A percentile compares a stretch with the other conserved stretches of the same genome.
These are phyloP conservation scores for Progne subis DNA, from an alignment of 2,113 vertebrate species.

Conservation along the genomic window DNA sequence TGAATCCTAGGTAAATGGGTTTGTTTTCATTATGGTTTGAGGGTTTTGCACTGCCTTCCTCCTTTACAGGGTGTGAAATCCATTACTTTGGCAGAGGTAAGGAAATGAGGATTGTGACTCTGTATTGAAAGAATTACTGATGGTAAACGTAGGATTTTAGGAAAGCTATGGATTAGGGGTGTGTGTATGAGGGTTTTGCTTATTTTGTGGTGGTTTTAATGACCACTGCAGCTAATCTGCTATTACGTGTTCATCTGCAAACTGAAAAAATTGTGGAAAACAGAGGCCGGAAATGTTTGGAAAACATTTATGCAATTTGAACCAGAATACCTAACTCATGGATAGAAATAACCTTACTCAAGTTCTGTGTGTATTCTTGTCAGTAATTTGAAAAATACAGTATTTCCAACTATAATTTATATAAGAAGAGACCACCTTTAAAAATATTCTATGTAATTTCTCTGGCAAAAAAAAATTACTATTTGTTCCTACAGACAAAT, in stretches of 20 bases:
- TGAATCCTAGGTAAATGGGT: not conserved
- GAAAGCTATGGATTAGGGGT: not conserved
- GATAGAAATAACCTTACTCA: not conserved
- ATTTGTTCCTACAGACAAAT: not conserved
- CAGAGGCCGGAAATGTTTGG: not conserved
- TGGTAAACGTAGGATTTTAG: not conserved
- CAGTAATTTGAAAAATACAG: conserved; percentile 14
- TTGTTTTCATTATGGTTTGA: not conserved
- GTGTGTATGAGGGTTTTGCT: not conserved
- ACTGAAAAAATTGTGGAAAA: not conserved
- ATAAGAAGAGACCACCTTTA: not conserved
- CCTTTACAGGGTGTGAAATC: not conserved
- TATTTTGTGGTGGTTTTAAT: not conserved
- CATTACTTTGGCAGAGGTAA: not conserved
- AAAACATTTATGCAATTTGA: not conserved
- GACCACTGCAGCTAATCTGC: not conserved
- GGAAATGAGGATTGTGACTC: not conserved
- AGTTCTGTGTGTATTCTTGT: not conserved
- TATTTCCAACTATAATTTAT: not conserved
- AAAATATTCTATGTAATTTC: not conserved
- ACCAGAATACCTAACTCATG: not conserved
- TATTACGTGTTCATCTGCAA: not conserved
- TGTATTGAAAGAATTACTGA: not conserved
- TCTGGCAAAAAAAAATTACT: not conserved
- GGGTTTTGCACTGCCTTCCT: not conserved